A percentile compares a stretch with the other conserved stretches of the same genome.
Evolutionary conservation across 2,797 vertebrate species (phyloP).

Genomic region (Trichosurus vulpecula): DNA sequence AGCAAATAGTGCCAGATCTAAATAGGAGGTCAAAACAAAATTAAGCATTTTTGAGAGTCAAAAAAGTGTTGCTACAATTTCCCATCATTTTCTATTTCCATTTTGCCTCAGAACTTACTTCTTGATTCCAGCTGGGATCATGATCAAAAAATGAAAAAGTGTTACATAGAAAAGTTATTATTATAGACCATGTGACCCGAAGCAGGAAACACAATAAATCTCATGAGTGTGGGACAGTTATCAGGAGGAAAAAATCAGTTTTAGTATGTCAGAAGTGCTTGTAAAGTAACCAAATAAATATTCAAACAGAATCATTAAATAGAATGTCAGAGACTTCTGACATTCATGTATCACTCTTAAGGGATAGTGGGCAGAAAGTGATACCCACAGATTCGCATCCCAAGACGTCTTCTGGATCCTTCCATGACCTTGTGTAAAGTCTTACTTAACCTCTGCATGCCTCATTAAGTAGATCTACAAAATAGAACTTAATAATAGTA

Average conservation of each 20-base stretch:
- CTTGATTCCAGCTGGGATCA: slow-evolving; percentile 77
- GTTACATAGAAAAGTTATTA: slow-evolving; percentile 77
- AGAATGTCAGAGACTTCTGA: background rate
- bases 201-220: slow-evolving; percentile 76
- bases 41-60: slow-evolving; percentile 70
- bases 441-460: background rate
- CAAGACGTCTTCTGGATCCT: too few species aligned
- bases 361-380: background rate
- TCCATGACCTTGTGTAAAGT: background rate
- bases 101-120: slow-evolving; percentile 72
- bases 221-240: slow-evolving; percentile 67
- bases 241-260: slow-evolving; percentile 68
- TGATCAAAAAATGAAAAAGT: slow-evolving; percentile 78
- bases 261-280: slow-evolving; percentile 46
- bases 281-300: slow-evolving; percentile 61
- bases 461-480: slow-evolving; percentile 19
- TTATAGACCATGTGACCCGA: slow-evolving; percentile 77
- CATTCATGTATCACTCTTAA: background rate
- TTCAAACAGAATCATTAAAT: background rate
- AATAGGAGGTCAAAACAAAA: slow-evolving; percentile 38
- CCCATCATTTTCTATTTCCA: slow-evolving; percentile 75
- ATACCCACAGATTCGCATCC: background rate
- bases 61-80: slow-evolving; percentile 67
- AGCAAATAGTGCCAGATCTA: slow-evolving; percentile 12
- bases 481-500: background rate